Evolutionary conservation across 2,113 vertebrate genomes (phyloP), one percentile per base, ranked within the genome.

Genomic region (Danionella cerebrum): DNA sequence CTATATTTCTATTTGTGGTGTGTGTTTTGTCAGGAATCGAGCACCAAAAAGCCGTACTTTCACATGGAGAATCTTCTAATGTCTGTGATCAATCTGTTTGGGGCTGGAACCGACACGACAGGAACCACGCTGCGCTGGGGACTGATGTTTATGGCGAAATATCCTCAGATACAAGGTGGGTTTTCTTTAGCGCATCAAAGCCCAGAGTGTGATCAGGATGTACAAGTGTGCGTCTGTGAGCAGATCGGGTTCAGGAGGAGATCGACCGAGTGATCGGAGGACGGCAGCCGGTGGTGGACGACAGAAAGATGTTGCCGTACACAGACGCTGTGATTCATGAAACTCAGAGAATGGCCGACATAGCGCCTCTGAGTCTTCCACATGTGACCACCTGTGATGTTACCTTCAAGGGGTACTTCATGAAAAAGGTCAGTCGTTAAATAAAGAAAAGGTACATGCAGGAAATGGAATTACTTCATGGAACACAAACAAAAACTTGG

Each of bases 111-210:
- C 0, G 76, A 84, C 36, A 83, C 81, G 0, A 86, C 81, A 1
- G 59, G 73, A 16, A 79, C 80, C 0, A 27, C 55, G 1, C 5
- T 90, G 7, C 59, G 78, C 33, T 87, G 82, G 70, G 69, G 60
- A 19, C 55, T 90, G 6, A 50, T 88, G 67, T 5, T 78, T 1
- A 80, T 90, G 84, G 77, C 83, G 35, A 85, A 82, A 64, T 72
- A 85, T n/a, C 84, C 86, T 6, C 58, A 85, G 2, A 71, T 88
- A 52, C 87, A 88, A 63, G 82, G 87, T 89, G 76, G 48, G 64
- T 12, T 38, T 38, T 3, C 53, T 3, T 13, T 9, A 35, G 0
- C 13, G 1, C 18, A 41, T 14, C 4, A 41, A 41, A n/a, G 10
- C 11, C 9, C 29, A 6, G 5, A 33, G 5, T 3, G 3, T 33